Evolutionary conservation across 2,797 vertebrate species (phyloP).

Genomic region (Melanotaenia parkinsoni): DNA sequence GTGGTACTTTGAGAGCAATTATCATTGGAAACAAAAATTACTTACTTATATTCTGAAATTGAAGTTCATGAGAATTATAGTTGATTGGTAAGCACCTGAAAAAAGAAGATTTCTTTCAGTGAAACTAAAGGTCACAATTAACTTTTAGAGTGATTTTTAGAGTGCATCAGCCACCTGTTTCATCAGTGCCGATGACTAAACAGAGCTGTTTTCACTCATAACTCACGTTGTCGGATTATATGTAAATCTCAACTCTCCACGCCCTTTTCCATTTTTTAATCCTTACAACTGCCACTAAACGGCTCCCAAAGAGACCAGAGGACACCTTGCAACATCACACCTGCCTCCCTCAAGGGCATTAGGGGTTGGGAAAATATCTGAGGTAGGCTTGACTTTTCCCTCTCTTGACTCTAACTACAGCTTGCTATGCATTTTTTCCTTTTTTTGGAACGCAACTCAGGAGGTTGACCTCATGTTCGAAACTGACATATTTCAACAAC

Average conservation of each 20-base stretch:
- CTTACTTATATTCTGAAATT: not conserved
- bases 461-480: constrained; percentile 49
- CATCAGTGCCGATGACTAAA: constrained; percentile 36
- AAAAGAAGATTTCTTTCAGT: constrained; percentile 12
- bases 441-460: constrained; percentile 41
- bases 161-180: constrained; percentile 47
- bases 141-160: constrained; percentile 60
- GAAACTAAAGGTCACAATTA: constrained; percentile 24
- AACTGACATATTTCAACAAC: constrained; percentile 43
- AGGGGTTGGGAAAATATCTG: constrained; percentile 71
- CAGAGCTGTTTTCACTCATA: constrained; percentile 66
- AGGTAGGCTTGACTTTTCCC: constrained; percentile 59
- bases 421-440: constrained; percentile 18
- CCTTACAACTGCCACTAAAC: constrained; percentile 53
- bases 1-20: not conserved
- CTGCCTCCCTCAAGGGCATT: constrained; percentile 77
- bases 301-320: constrained; percentile 60
- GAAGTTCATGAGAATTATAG: not conserved
- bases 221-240: constrained; percentile 71
- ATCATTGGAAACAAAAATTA: not conserved
- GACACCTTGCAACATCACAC: constrained; percentile 77
- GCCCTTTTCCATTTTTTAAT: constrained; percentile 46
- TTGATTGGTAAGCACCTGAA: constrained; percentile 6
- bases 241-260: constrained; percentile 54
- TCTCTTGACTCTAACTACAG: constrained; percentile 21